phyloP scores from a whole-genome alignment of 2,888 invertebrate genomes.

The Melikaiella ostensackeni region DNA sequence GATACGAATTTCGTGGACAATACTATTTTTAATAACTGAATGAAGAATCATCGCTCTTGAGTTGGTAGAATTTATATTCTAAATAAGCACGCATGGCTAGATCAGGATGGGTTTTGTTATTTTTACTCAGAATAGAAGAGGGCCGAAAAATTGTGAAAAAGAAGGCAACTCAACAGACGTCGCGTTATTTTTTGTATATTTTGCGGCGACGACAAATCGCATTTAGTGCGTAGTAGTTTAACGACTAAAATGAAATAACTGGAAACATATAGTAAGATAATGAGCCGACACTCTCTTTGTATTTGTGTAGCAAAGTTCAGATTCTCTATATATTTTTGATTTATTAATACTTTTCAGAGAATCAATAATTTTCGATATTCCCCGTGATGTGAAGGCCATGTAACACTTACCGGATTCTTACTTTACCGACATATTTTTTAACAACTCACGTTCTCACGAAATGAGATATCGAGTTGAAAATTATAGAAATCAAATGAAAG shows the following conservation, averaged over 20 bases:
- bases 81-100: not conserved
- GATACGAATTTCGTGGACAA: constrained; percentile 30
- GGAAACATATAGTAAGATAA: constrained; percentile 66
- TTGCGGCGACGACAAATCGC: constrained; percentile 31
- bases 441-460: too few relatives aligned
- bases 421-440: too few relatives aligned
- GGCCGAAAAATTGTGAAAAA: not conserved
- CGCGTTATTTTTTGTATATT: constrained; percentile 16
- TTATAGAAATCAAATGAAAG: too few relatives aligned
- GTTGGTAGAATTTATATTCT: constrained; percentile 5
- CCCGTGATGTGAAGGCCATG: not conserved
- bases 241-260: constrained; percentile 65
- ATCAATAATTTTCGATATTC: not conserved
- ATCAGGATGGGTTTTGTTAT: not conserved
- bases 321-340: constrained; percentile 45
- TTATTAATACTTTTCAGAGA: not conserved
- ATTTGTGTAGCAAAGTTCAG: constrained; percentile 63
- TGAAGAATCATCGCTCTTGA: constrained; percentile 19
- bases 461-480: too few relatives aligned
- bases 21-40: constrained; percentile 32
- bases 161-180: constrained; percentile 8
- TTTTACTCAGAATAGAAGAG: not conserved
- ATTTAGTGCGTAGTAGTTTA: constrained; percentile 28
- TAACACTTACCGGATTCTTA: too few relatives aligned
- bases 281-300: constrained; percentile 40